A percentile compares a stretch with the other conserved stretches of the same genome.
These are phyloP conservation scores for Netelia inedita DNA, from an alignment of 2,888 invertebrate species.

Conservation along the genomic window DNA sequence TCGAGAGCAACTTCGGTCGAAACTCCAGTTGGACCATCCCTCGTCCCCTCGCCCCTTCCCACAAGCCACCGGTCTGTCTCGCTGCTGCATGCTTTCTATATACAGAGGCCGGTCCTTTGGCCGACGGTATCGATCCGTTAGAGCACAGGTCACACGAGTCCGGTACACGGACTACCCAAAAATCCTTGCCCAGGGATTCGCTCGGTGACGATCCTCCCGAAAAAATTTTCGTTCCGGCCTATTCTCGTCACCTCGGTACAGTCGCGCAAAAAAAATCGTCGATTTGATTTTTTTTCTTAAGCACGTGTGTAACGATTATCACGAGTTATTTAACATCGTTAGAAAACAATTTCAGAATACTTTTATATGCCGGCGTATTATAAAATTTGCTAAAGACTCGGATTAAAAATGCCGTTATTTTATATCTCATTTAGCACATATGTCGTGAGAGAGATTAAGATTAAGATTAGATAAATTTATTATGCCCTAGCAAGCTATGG, in stretches of 20 bases:
- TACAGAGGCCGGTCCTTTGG: slow-evolving; percentile 73
- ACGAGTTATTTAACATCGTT: background rate
- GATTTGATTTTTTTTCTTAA: background rate
- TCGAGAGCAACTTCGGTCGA: slow-evolving; percentile 62
- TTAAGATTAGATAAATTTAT: too few species aligned
- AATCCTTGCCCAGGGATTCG: slow-evolving; percentile 58
- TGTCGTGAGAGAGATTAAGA: slow-evolving; percentile 1
- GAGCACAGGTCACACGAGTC: slow-evolving; percentile 81
- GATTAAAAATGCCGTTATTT: slow-evolving; percentile 17
- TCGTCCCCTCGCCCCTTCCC: slow-evolving; percentile 58
- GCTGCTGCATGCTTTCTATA: background rate
- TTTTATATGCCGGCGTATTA: background rate
- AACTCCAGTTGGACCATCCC: slow-evolving; percentile 69
- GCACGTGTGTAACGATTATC: slow-evolving; percentile 7
- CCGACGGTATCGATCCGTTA: slow-evolving; percentile 80
- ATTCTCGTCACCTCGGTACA: slow-evolving; percentile 20
- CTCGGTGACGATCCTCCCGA: slow-evolving; percentile 4
- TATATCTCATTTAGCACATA: slow-evolving; percentile 24
- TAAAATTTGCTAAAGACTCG: slow-evolving; percentile 22
- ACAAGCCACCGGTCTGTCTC: slow-evolving; percentile 27
- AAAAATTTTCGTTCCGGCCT: slow-evolving; percentile 16
- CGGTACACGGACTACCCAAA: slow-evolving; percentile 61
- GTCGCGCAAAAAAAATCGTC: slow-evolving; percentile 11
- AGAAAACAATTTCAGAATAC: background rate
- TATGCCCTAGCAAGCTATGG: too few species aligned